A percentile compares a stretch with the other conserved stretches of the same genome.
phyloP scores from a whole-genome alignment of 2,888 invertebrate genomes.

The Thumatha senex region DNA sequence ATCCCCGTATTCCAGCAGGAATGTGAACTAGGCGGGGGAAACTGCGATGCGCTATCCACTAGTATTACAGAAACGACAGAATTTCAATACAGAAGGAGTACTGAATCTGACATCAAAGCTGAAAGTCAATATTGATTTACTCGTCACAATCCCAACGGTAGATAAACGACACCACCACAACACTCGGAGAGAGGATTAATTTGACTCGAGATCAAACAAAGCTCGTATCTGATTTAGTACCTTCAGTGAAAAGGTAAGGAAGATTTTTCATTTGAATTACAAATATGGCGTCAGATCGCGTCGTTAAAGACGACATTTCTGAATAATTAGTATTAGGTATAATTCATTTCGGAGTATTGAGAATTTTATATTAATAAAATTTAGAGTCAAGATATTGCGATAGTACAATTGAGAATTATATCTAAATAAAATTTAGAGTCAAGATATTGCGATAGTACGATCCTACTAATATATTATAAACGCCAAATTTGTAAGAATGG shows the following conservation, averaged over 20 bases:
- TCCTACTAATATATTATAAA: no score
- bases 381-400: background rate
- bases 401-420: no score
- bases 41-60: no score
- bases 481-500: no score
- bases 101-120: background rate
- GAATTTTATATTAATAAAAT: background rate
- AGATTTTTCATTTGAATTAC: constrained; percentile 27
- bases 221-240: constrained; percentile 2
- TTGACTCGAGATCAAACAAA: constrained; percentile 13
- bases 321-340: no score
- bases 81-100: no score
- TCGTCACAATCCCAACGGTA: constrained; percentile 1
- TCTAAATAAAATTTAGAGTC: no score
- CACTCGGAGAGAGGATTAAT: constrained; percentile 13
- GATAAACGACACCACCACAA: constrained; percentile 1
- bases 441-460: no score
- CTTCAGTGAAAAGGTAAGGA: constrained; percentile 12
- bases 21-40: no score
- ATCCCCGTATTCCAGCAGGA: no score
- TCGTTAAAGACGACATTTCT: constrained; percentile 21
- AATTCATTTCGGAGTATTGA: constrained; percentile 4
- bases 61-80: no score
- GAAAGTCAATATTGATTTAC: background rate
- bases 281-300: constrained; percentile 18